Evolutionary conservation across 2,888 invertebrate species (phyloP).

Genomic region (Plusia festucae): DNA sequence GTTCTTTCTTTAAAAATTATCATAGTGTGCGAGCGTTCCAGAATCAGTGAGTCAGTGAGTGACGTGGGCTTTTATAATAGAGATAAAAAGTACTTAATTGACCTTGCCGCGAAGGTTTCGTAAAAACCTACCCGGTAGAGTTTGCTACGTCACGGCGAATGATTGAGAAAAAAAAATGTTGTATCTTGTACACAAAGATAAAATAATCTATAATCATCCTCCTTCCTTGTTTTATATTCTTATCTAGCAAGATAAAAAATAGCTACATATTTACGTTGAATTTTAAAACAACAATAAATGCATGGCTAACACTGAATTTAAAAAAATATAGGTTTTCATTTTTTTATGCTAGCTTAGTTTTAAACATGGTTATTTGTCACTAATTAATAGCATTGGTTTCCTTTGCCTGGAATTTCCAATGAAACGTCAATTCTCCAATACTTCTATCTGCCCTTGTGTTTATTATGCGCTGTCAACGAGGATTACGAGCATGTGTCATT

Average conservation of each 20-base stretch:
- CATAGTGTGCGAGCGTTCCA: too few relatives aligned
- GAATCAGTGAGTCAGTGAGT: too few relatives aligned
- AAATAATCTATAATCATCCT: neutral
- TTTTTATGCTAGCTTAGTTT: too few relatives aligned
- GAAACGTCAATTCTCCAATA: neutral
- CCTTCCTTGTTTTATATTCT: neutral
- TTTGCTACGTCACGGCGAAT: neutral
- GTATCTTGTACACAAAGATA: neutral
- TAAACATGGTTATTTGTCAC: too few relatives aligned
- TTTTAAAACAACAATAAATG: too few relatives aligned
- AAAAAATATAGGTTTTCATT: too few relatives aligned
- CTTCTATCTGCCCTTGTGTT: too few relatives aligned
- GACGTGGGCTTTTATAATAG: neutral
- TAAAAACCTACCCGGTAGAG: neutral
- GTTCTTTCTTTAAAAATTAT: too few relatives aligned
- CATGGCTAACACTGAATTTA: too few relatives aligned
- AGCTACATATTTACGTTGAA: neutral
- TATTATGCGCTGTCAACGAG: too few relatives aligned
- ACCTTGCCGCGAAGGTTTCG: neutral
- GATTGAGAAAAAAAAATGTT: neutral
- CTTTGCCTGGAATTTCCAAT: neutral
- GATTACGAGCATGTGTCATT: neutral
- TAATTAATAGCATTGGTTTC: too few relatives aligned
- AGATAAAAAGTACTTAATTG: neutral
- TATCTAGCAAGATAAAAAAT: neutral